Conservation (phyloP, 2,113 vertebrate species). For the Arizona elegans region DNA sequence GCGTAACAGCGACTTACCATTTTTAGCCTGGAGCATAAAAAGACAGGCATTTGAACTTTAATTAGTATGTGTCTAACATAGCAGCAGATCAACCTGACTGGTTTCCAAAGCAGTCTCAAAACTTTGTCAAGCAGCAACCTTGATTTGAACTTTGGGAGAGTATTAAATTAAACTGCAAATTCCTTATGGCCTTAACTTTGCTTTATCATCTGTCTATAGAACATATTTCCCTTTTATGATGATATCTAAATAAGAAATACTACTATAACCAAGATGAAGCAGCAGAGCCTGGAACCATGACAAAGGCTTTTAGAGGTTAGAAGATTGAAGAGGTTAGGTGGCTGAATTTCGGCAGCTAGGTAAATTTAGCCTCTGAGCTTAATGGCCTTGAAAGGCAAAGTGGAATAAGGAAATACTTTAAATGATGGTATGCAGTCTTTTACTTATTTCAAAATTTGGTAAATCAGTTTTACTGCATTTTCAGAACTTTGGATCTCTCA, state of each 20-base stretch:
- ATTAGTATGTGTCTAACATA: constrained; percentile 28
- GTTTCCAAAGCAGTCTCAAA: constrained; percentile 17
- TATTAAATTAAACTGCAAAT: constrained; percentile 27
- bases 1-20: constrained; percentile 41
- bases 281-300: background rate
- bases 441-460: background rate
- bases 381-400: background rate
- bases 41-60: constrained; percentile 37
- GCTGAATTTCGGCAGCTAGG: background rate
- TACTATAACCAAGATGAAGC: background rate
- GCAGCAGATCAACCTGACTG: constrained; percentile 22
- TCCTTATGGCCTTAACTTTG: constrained; percentile 8
- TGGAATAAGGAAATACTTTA: background rate
- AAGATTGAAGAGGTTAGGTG: background rate
- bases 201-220: constrained; percentile 10
- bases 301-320: background rate
- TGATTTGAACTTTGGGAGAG: constrained; percentile 33
- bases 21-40: constrained; percentile 21
- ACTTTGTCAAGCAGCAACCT: constrained; percentile 28
- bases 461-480: background rate
- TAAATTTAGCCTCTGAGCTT: background rate
- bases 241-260: background rate
- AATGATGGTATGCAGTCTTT: too few species aligned
- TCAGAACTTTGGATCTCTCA: background rate
- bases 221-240: background rate